phyloP scores from a whole-genome alignment of 2,797 vertebrate genomes.

The Coreius guichenoti region DNA sequence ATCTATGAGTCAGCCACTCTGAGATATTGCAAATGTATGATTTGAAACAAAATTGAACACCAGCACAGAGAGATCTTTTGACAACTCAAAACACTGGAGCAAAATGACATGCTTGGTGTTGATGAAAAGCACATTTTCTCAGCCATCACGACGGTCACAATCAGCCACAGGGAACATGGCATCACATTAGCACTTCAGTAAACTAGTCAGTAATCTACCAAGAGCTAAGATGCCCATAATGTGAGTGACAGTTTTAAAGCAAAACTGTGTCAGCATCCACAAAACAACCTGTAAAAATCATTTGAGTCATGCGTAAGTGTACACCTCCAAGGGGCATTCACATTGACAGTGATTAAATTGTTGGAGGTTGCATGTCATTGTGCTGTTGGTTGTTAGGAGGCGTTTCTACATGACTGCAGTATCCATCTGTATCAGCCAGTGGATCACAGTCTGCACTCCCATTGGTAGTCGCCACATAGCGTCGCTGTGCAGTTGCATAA shows the following conservation, averaged over 20 bases:
- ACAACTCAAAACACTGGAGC: background rate
- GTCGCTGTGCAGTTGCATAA: background rate
- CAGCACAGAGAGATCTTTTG: background rate
- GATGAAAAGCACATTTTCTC: slow-evolving; percentile 23
- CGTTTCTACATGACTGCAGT: background rate
- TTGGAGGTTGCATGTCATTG: background rate
- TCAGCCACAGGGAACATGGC: slow-evolving; percentile 14
- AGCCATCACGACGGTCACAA: background rate
- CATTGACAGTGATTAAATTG: background rate
- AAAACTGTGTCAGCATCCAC: slow-evolving; percentile 2
- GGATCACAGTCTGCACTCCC: background rate
- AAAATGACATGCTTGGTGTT: slow-evolving; percentile 14
- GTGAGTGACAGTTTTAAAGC: slow-evolving; percentile 2
- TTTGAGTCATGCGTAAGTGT: background rate
- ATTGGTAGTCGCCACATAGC: background rate
- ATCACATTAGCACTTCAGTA: slow-evolving; percentile 33
- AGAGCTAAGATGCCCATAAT: background rate
- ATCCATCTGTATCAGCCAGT: background rate
- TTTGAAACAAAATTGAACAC: slow-evolving; percentile 1
- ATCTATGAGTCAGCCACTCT: background rate
- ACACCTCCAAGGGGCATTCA: background rate
- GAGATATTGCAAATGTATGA: background rate
- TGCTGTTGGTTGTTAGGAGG: background rate
- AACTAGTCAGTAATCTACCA: slow-evolving; percentile 12
- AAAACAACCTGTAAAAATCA: background rate